Conservation (phyloP, 2,888 invertebrate genomes). For the Ganaspis brasiliensis region DNA sequence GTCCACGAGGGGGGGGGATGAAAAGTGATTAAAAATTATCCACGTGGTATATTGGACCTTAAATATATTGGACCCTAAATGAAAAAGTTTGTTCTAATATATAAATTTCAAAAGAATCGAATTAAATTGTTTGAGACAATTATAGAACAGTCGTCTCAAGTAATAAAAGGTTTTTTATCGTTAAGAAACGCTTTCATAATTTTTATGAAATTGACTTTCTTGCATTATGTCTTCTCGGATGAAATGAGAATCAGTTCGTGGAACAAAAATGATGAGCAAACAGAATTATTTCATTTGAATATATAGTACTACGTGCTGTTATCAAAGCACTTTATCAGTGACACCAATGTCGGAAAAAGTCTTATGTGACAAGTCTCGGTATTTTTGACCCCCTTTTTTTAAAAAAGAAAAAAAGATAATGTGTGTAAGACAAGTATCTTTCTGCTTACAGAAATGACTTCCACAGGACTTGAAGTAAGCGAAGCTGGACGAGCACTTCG, state of each 20-base stretch:
- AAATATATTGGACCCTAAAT: too few relatives aligned
- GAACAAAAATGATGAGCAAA: slow-evolving; percentile 6
- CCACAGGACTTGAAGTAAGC: slow-evolving; percentile 76
- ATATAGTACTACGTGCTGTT: neutral
- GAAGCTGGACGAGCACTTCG: slow-evolving; percentile 84
- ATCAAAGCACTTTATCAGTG: slow-evolving; percentile 35
- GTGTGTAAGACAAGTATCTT: slow-evolving; percentile 52
- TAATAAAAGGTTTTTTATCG: too few relatives aligned
- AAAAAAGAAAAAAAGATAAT: neutral
- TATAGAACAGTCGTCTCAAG: too few relatives aligned
- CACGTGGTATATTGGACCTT: too few relatives aligned
- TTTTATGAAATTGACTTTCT: slow-evolving; percentile 18
- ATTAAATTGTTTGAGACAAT: too few relatives aligned
- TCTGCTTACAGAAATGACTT: slow-evolving; percentile 74
- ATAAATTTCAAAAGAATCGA: too few relatives aligned
- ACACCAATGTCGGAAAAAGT: neutral
- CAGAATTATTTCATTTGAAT: slow-evolving; percentile 17
- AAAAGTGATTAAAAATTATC: too few relatives aligned
- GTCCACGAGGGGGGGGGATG: too few relatives aligned
- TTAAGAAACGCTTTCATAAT: too few relatives aligned
- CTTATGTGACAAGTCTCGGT: slow-evolving; percentile 8
- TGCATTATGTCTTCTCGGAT: neutral
- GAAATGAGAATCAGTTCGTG: slow-evolving; percentile 4
- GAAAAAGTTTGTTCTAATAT: too few relatives aligned
- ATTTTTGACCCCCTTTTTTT: neutral